phyloP scores from a whole-genome alignment of 2,888 invertebrate genomes.

The Platycnemis pennipes region DNA sequence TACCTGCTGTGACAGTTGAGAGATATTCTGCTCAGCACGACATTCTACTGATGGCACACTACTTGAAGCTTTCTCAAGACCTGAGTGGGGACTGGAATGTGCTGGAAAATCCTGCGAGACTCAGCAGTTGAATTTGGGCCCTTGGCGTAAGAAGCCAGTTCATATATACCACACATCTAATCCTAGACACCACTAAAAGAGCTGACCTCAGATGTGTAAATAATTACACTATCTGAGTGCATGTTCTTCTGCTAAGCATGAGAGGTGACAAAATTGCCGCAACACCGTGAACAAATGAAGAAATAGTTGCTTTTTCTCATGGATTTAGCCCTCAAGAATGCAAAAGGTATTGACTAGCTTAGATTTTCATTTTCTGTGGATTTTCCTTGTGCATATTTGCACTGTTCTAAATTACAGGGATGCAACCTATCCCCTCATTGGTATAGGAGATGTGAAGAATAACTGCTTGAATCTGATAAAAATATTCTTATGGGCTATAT shows the following conservation, averaged over 20 bases:
- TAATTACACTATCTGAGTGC: neutral
- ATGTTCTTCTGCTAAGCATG: neutral
- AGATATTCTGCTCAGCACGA: neutral
- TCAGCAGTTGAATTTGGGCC: slow-evolving; percentile 23
- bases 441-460: neutral
- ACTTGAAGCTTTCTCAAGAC: neutral
- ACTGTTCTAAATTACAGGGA: too few relatives aligned
- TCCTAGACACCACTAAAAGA: neutral
- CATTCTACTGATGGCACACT: neutral
- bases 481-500: too few relatives aligned
- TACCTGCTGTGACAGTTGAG: neutral
- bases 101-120: neutral
- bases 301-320: neutral
- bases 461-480: neutral
- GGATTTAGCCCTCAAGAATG: neutral
- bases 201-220: too few relatives aligned
- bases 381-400: too few relatives aligned
- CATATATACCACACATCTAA: neutral
- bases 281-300: neutral
- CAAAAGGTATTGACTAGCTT: neutral
- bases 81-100: neutral
- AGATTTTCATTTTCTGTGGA: neutral
- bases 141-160: slow-evolving; percentile 24
- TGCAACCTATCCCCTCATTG: neutral
- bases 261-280: neutral